phyloP scores from a whole-genome alignment of 2,888 invertebrate genomes.

The Drosophila cognata region DNA sequence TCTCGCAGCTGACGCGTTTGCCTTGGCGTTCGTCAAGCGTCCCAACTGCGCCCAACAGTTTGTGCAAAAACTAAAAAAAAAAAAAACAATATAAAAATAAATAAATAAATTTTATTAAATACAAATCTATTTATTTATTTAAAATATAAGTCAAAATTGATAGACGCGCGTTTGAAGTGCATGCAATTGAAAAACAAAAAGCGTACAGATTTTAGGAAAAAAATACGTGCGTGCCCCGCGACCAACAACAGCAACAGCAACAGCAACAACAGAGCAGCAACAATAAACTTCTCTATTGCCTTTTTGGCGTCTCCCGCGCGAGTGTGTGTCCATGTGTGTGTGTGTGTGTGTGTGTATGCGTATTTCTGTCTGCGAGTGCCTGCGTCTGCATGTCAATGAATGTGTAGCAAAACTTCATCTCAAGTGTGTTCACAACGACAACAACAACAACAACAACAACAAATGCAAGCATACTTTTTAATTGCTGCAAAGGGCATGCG shows the following conservation, averaged over 20 bases:
- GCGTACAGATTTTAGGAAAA: not conserved
- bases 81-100: slow-evolving; percentile 16
- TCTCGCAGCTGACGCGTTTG: slow-evolving; percentile 77
- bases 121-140: slow-evolving; percentile 23
- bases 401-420: slow-evolving; percentile 53
- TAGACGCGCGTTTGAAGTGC: slow-evolving; percentile 6
- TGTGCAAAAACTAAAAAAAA: slow-evolving; percentile 52
- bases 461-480: slow-evolving; percentile 28
- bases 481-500: slow-evolving; percentile 33
- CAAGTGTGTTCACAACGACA: slow-evolving; percentile 64
- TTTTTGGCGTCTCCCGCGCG: slow-evolving; percentile 63
- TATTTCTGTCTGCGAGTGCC: slow-evolving; percentile 23
- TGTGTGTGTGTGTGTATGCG: slow-evolving; percentile 38
- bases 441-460: slow-evolving; percentile 41
- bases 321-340: slow-evolving; percentile 45
- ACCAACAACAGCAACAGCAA: slow-evolving; percentile 34
- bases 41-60: slow-evolving; percentile 63
- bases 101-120: slow-evolving; percentile 22
- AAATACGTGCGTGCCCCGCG: slow-evolving; percentile 25
- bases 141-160: slow-evolving; percentile 2
- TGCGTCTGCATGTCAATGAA: slow-evolving; percentile 19
- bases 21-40: slow-evolving; percentile 69
- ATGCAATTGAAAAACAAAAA: slow-evolving; percentile 14
- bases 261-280: slow-evolving; percentile 39
- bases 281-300: slow-evolving; percentile 57